Evolutionary conservation across 2,797 vertebrate genomes (phyloP), one percentile per base, ranked within the genome.

Genomic region (Myotis vivesi): DNA sequence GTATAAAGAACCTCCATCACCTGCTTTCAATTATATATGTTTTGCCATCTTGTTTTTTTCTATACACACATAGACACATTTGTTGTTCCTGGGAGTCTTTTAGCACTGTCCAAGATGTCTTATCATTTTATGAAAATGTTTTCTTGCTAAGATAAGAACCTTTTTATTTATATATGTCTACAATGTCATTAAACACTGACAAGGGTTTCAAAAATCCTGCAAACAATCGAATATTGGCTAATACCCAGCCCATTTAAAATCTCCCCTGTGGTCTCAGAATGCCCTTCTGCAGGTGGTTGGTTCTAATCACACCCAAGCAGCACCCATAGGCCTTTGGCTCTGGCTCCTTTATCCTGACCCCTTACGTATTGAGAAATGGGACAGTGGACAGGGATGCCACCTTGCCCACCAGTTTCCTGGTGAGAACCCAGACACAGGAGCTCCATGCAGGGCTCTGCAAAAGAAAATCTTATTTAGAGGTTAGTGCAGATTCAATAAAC

Each of bases 371-470:
- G 41, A 72, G 44, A 73, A 77, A 51, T 9, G 30, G 13, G 6
- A 76, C 13, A 4, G 8, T 4, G 25, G 38, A 30, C 11, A 36
- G 11, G 66, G 36, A 44, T 15, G 71, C 38, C 4, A 5, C 59
- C 28, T 71, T 57, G 20, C 30, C 33, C 28, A 1, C 55, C 25
- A 9, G 44, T 25, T 22, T 86, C n/a, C 57, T 17, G 23, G 30
- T 0, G 6, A 75, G 76, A 81, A 49, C 22, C 2, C 9, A 17
- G 57, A 30, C 41, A 86, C 62, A 36, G 51, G 36, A 72, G 30
- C 33, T 25, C 17, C 6, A 0, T 1, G n/a, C 36, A 3, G 36
- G 10, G 7, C 30, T 33, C 68, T 8, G 0, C 8, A 8, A 38
- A 76, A 53, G 25, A 3, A 8, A 49, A 4, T 64, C 59, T 28